Evolutionary conservation across 2,113 vertebrate species (phyloP).

Genomic region (Chionodraco myersi): DNA sequence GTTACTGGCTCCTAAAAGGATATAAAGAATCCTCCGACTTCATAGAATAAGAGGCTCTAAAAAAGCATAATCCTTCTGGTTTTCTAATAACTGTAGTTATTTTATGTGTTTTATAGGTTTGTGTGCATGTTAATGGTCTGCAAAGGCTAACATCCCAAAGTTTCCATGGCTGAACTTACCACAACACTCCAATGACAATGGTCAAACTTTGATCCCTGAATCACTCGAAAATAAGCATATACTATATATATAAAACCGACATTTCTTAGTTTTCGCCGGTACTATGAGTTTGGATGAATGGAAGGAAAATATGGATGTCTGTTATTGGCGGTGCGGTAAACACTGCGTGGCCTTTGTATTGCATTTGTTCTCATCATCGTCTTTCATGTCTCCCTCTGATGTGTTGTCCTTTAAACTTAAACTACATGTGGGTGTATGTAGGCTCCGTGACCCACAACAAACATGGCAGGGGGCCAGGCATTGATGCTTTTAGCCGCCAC

Average conservation of each 20-base stretch:
- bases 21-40: no score
- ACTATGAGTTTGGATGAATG: constrained; percentile 29
- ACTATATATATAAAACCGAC: not conserved
- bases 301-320: constrained; percentile 4
- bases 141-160: no score
- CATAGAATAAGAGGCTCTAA: no score
- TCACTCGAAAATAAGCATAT: not conserved
- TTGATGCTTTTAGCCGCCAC: constrained; percentile 58
- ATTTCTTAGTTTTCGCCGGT: not conserved
- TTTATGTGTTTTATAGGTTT: no score
- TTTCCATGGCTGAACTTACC: no score
- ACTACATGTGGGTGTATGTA: constrained; percentile 67
- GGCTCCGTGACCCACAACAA: constrained; percentile 61
- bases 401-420: constrained; percentile 65
- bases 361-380: constrained; percentile 33
- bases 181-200: no score
- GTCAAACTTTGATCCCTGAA: not conserved
- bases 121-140: no score
- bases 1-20: no score
- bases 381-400: constrained; percentile 61
- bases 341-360: constrained; percentile 19
- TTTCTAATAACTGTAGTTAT: no score
- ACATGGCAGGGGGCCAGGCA: constrained; percentile 64
- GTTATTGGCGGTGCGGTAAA: constrained; percentile 1
- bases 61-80: no score